A percentile compares a stretch with the other conserved stretches of the same genome.
phyloP scores from a whole-genome alignment of 2,797 vertebrate genomes.

The Gouania willdenowi region DNA sequence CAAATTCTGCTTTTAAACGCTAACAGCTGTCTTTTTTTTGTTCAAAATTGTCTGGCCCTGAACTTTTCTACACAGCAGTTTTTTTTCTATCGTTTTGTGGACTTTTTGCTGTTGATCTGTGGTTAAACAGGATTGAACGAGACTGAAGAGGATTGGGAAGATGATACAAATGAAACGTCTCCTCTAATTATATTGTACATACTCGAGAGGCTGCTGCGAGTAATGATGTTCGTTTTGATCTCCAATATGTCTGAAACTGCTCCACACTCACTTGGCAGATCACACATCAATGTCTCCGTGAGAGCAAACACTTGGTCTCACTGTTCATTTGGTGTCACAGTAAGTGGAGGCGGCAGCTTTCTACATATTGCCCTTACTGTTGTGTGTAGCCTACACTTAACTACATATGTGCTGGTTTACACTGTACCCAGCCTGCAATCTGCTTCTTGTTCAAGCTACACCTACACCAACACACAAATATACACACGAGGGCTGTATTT shows the following conservation, averaged over 20 bases:
- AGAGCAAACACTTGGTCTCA: slow-evolving; percentile 26
- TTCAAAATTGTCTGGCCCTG: too few species aligned
- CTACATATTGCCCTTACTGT: slow-evolving; percentile 38
- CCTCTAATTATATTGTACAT: too few species aligned
- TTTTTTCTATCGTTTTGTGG: too few species aligned
- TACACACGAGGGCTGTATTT: slow-evolving; percentile 21
- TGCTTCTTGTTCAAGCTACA: slow-evolving; percentile 13
- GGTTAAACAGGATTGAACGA: too few species aligned
- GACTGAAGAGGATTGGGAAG: too few species aligned
- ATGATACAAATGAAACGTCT: too few species aligned
- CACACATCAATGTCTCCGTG: slow-evolving; percentile 7
- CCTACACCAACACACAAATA: slow-evolving; percentile 10
- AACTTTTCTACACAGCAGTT: too few species aligned
- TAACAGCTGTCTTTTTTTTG: background rate
- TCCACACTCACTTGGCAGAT: background rate
- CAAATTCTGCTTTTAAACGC: too few species aligned
- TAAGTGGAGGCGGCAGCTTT: slow-evolving; percentile 18
- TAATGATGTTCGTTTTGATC: slow-evolving; percentile 1
- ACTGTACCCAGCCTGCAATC: slow-evolving; percentile 38
- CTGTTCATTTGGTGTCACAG: slow-evolving; percentile 27
- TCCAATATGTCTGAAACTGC: slow-evolving; percentile 2
- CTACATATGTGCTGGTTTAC: slow-evolving; percentile 36
- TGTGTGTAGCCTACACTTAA: slow-evolving; percentile 11
- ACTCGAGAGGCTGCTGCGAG: background rate
- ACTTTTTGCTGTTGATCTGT: too few species aligned